These are phyloP conservation scores for Picus viridis DNA, from an alignment of 2,797 vertebrate genomes.

Conservation along the genomic window DNA sequence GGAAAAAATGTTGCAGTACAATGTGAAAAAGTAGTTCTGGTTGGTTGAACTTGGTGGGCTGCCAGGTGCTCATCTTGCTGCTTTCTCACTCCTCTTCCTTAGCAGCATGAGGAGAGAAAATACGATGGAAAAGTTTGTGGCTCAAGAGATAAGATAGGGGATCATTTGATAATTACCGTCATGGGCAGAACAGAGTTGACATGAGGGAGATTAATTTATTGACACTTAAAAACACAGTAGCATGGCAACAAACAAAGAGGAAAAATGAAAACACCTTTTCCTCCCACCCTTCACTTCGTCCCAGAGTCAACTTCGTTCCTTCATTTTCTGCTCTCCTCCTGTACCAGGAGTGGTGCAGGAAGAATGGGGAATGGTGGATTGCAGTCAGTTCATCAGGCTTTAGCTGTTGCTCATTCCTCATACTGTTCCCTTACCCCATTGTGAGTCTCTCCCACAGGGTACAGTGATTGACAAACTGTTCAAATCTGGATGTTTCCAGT, in stretches of 20 bases:
- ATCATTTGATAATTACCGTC: rapidly evolving
- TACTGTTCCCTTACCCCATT: rapidly evolving
- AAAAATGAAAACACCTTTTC: neutral
- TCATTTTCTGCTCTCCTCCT: neutral
- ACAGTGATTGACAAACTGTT: neutral
- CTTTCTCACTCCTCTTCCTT: rapidly evolving
- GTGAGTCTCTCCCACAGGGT: neutral
- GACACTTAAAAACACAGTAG: neutral
- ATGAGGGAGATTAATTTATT: neutral
- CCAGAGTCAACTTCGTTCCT: neutral
- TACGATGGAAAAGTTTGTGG: neutral
- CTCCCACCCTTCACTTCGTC: neutral
- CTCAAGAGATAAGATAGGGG: neutral
- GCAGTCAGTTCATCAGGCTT: neutral
- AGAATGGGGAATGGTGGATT: rapidly evolving
- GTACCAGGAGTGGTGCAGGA: neutral
- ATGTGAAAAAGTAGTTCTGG: neutral
- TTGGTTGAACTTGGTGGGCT: neutral
- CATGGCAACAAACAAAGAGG: neutral
- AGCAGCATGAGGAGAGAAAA: neutral
- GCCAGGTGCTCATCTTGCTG: rapidly evolving
- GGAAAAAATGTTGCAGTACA: neutral
- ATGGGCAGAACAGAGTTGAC: neutral
- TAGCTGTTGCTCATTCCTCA: neutral
- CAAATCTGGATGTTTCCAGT: neutral